Percentiles rank a stretch among this genome's conserved stretches.
phyloP scores from a whole-genome alignment of 1,140 invertebrate genomes.

The Ctenoplectra terminalis region DNA sequence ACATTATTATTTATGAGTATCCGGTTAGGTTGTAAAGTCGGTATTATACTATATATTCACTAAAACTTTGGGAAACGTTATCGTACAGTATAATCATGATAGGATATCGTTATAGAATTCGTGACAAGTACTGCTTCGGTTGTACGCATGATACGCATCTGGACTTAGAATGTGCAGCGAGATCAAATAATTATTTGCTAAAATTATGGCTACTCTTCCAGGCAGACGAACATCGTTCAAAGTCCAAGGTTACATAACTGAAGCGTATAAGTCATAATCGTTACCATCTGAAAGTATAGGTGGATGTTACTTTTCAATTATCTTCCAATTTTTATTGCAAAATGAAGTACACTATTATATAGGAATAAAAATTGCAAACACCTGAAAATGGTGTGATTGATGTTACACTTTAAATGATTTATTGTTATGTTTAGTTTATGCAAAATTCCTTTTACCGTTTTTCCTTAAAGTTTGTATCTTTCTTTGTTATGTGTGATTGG shows the following conservation, averaged over 20 bases:
- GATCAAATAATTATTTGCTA: slow-evolving; percentile 54
- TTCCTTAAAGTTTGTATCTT: neutral
- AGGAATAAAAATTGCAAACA: neutral
- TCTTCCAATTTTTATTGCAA: neutral
- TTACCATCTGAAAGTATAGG: slow-evolving; percentile 44
- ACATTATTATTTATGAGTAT: neutral
- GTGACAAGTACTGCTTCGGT: neutral
- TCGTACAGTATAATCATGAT: neutral
- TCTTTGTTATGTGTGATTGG: neutral
- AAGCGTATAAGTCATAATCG: slow-evolving; percentile 53
- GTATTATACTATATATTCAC: neutral
- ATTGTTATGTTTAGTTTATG: neutral
- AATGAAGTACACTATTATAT: neutral
- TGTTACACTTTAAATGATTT: neutral
- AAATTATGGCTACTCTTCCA: slow-evolving; percentile 47
- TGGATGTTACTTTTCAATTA: neutral
- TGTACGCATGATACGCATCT: neutral
- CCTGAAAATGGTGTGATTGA: neutral
- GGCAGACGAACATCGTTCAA: slow-evolving; percentile 66
- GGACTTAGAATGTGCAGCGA: slow-evolving; percentile 4
- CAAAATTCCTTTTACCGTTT: neutral
- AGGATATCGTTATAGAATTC: neutral
- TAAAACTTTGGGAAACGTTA: neutral
- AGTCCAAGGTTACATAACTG: slow-evolving; percentile 71
- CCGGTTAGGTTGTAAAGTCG: neutral